Evolutionary conservation across 1,140 invertebrate genomes (phyloP).

Genomic region (Scaptomyza montana): DNA sequence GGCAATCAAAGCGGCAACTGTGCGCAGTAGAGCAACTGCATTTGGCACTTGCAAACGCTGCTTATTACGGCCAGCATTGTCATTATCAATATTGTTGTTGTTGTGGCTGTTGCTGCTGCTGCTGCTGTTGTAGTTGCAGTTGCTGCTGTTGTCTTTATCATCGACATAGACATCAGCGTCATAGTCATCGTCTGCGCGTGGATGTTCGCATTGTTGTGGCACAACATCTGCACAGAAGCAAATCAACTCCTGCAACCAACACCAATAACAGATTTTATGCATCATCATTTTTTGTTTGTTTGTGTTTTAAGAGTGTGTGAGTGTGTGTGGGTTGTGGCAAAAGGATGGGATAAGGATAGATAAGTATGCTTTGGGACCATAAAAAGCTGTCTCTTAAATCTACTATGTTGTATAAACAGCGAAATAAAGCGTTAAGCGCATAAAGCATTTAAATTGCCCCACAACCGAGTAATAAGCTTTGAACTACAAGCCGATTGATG

Average conservation of each 20-base stretch:
- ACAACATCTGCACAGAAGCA: conserved; percentile 90
- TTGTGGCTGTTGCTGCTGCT: neutral
- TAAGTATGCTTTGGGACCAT: conserved; percentile 11
- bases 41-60: conserved; percentile 57
- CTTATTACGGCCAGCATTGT: conserved; percentile 40
- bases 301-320: conserved; percentile 4
- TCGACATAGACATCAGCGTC: conserved; percentile 78
- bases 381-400: conserved; percentile 35
- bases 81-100: conserved; percentile 37
- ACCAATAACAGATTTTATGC: conserved; percentile 84
- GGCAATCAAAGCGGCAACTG: conserved; percentile 76
- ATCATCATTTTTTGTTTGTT: conserved; percentile 54
- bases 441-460: conserved; percentile 30
- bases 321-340: conserved; percentile 1
- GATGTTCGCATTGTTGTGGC: conserved; percentile 71
- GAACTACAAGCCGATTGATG: neutral
- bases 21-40: conserved; percentile 74
- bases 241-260: conserved; percentile 90
- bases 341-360: conserved; percentile 4
- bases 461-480: conserved; percentile 16
- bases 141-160: conserved; percentile 37
- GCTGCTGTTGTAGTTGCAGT: conserved; percentile 20
- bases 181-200: conserved; percentile 74
- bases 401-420: conserved; percentile 31
- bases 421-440: conserved; percentile 11